phyloP scores from a whole-genome alignment of 2,113 vertebrate genomes.

The Rallus limicola region DNA sequence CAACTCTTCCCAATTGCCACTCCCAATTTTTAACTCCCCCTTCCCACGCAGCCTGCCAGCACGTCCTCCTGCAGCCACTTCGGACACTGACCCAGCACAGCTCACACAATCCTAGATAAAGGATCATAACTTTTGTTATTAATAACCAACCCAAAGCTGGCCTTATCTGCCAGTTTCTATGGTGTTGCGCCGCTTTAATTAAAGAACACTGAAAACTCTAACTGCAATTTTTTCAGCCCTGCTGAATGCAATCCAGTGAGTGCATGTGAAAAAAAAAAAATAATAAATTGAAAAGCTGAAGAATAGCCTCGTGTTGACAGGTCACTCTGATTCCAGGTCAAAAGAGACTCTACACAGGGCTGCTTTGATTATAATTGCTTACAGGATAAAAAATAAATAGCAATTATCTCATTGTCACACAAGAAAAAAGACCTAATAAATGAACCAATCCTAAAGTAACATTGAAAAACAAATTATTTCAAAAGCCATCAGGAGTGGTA shows the following conservation, averaged over 20 bases:
- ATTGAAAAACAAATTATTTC: slow-evolving; percentile 10
- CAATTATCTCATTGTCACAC: slow-evolving; percentile 61
- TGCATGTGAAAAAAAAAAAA: background rate
- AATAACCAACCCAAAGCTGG: background rate
- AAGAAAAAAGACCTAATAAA: slow-evolving; percentile 39
- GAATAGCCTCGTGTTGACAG: slow-evolving; percentile 24
- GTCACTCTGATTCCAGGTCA: slow-evolving; percentile 50
- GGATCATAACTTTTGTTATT: background rate
- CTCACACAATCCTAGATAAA: background rate
- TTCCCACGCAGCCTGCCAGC: background rate
- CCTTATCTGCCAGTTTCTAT: background rate
- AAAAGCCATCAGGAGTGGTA: slow-evolving; percentile 19
- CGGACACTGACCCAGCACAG: background rate
- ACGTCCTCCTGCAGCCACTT: background rate
- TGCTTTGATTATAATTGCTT: slow-evolving; percentile 52
- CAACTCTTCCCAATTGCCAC: background rate
- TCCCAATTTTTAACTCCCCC: background rate
- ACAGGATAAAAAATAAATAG: slow-evolving; percentile 54
- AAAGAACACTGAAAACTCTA: background rate
- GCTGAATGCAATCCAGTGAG: background rate
- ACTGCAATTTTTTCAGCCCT: background rate
- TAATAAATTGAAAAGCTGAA: slow-evolving; percentile 24
- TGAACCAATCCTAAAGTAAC: slow-evolving; percentile 19
- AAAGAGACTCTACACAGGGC: slow-evolving; percentile 20
- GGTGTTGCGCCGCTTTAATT: background rate